These are phyloP conservation scores for Calycopis cecrops DNA, from an alignment of 1,140 invertebrate genomes.

Conservation along the genomic window DNA sequence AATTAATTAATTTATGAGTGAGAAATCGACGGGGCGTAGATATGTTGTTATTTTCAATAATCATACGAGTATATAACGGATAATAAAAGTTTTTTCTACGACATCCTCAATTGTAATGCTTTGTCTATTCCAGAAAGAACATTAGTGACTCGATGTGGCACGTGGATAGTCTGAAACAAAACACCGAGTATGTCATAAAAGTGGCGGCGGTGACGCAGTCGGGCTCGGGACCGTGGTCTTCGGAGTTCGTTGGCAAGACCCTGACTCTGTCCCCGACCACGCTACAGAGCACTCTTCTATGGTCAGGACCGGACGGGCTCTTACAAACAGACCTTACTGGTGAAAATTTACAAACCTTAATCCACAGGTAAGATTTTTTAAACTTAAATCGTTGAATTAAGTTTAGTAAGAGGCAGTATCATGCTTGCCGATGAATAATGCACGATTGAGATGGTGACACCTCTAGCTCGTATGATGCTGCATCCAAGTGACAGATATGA, in stretches of 20 bases:
- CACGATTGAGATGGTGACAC: no score
- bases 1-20: no score
- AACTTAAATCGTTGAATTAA: no score
- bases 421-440: no score
- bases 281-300: conserved; percentile 78
- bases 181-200: conserved; percentile 85
- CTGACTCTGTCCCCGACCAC: conserved; percentile 69
- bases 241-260: conserved; percentile 81
- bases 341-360: conserved; percentile 79
- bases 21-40: no score
- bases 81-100: no score
- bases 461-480: no score
- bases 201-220: conserved; percentile 85
- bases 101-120: background rate
- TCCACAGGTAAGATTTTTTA: conserved; percentile 72
- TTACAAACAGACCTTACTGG: conserved; percentile 85
- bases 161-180: conserved; percentile 81
- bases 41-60: no score
- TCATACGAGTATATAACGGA: no score
- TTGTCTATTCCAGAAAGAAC: conserved; percentile 53
- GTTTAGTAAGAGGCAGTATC: no score
- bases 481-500: no score
- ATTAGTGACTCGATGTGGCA: conserved; percentile 80
- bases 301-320: conserved; percentile 83
- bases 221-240: conserved; percentile 88